phyloP scores from a whole-genome alignment of 2,113 vertebrate species.

The Tachysurus vachellii region DNA sequence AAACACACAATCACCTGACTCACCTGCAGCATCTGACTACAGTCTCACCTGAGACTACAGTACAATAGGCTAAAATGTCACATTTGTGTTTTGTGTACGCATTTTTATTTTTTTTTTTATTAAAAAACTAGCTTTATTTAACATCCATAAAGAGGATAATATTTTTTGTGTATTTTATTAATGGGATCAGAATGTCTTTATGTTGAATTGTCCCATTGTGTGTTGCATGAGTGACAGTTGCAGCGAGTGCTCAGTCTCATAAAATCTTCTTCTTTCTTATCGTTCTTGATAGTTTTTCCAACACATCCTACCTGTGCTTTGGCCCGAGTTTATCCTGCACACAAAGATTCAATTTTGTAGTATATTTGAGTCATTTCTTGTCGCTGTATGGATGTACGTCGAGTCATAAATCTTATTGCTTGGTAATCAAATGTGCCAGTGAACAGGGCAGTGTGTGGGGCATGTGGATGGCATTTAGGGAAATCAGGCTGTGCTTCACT shows the following conservation, averaged over 20 bases:
- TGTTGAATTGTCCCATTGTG: background rate
- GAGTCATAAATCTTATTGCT: slow-evolving; percentile 71
- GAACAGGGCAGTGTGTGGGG: slow-evolving; percentile 59
- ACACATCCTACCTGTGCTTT: background rate
- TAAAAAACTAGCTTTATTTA: background rate
- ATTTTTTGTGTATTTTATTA: background rate
- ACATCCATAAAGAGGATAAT: background rate
- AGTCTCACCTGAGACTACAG: background rate
- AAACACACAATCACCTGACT: background rate
- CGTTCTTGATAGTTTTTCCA: background rate
- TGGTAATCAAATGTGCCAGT: slow-evolving; percentile 68
- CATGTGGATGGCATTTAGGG: slow-evolving; percentile 66
- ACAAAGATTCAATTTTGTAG: background rate
- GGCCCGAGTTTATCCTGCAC: background rate
- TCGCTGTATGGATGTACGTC: slow-evolving; percentile 56
- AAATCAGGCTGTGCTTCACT: slow-evolving; percentile 68
- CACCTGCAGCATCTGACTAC: too few species aligned
- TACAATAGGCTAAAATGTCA: background rate
- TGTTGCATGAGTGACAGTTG: background rate
- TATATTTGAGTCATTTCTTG: slow-evolving; percentile 47
- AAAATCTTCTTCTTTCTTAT: background rate
- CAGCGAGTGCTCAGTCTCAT: background rate
- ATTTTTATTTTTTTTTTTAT: background rate
- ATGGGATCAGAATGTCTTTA: background rate
- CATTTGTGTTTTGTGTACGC: background rate